These are phyloP conservation scores for Cassiopea xamachana DNA, from an alignment of 30 jellyfish, hydroid and myxozoan genomes.

Conservation along the genomic window DNA sequence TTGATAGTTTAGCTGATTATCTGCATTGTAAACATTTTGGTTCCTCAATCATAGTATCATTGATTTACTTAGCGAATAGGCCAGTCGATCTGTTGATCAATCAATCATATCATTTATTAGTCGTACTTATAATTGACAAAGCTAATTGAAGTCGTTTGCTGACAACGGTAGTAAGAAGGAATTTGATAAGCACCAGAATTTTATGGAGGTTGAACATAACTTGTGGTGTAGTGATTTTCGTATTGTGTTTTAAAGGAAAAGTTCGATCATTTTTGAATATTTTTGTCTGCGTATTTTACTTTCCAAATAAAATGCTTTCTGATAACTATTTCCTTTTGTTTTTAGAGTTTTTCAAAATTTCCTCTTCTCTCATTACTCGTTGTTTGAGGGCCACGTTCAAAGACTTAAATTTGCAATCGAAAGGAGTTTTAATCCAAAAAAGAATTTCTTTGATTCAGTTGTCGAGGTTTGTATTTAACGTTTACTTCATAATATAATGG, in stretches of 20 bases:
- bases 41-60: neutral
- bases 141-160: too few relatives aligned
- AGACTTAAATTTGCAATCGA: conserved; percentile 82
- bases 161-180: too few relatives aligned
- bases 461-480: conserved; percentile 66
- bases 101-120: neutral
- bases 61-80: neutral
- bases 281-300: too few relatives aligned
- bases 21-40: too few relatives aligned
- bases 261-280: too few relatives aligned
- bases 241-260: too few relatives aligned
- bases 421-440: conserved; percentile 81
- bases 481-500: neutral
- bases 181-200: too few relatives aligned
- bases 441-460: conserved; percentile 82
- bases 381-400: conserved; percentile 89
- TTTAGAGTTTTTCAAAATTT: conserved; percentile 89
- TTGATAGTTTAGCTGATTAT: neutral
- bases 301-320: too few relatives aligned
- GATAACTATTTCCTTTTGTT: neutral
- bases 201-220: too few relatives aligned
- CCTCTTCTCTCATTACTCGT: conserved; percentile 88
- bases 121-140: neutral
- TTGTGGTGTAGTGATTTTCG: too few relatives aligned
- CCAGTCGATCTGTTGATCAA: neutral